Percentiles rank a stretch among this genome's conserved stretches.
Evolutionary conservation across 2,113 vertebrate genomes (phyloP).

Genomic region (Spermophilus dauricus): DNA sequence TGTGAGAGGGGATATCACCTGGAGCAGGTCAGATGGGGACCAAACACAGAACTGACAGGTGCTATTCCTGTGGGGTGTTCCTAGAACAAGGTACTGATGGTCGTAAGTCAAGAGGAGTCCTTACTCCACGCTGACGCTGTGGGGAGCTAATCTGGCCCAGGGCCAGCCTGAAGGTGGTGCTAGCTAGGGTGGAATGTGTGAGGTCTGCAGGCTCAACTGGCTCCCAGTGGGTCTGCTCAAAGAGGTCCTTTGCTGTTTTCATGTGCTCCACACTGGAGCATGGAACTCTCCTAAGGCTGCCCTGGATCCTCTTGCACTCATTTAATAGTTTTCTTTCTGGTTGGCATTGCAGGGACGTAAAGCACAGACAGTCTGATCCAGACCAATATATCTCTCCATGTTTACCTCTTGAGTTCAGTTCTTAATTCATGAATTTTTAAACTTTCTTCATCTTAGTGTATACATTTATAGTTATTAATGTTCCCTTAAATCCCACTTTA

Average conservation of each 20-base stretch:
- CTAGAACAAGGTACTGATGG: background rate
- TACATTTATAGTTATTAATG: slow-evolving; percentile 27
- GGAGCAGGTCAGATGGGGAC: background rate
- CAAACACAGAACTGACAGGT: background rate
- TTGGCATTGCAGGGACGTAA: background rate
- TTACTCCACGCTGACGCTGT: fast-evolving
- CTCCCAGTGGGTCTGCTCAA: background rate
- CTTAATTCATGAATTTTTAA: slow-evolving; percentile 72
- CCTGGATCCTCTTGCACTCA: background rate
- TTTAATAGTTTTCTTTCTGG: background rate
- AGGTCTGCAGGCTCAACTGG: background rate
- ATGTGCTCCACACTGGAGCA: background rate
- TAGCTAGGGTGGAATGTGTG: background rate
- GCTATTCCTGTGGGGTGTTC: background rate
- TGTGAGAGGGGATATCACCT: background rate
- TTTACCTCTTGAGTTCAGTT: slow-evolving; percentile 47
- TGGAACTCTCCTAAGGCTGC: background rate
- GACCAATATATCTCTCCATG: background rate
- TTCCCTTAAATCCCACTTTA: background rate
- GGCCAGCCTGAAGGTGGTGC: background rate
- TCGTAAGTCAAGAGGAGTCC: background rate
- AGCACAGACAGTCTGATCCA: background rate
- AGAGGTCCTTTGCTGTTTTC: background rate
- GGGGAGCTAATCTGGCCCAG: background rate
- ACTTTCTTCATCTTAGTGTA: slow-evolving; percentile 50